These are phyloP conservation scores for Melanostoma mellinum DNA, from an alignment of 2,888 invertebrate genomes.

Conservation along the genomic window DNA sequence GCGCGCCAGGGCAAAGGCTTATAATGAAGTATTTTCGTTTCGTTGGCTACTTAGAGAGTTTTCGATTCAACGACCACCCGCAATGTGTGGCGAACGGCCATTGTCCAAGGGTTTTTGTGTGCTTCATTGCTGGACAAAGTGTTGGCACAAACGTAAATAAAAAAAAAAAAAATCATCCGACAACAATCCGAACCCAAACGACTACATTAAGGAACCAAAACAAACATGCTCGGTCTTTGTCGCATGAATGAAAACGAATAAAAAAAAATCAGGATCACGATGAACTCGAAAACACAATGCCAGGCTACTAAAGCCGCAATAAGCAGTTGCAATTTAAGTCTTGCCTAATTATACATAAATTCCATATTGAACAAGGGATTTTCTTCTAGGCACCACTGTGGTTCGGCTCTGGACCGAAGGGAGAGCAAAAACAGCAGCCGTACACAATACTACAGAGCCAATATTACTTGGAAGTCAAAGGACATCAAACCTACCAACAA, in stretches of 20 bases:
- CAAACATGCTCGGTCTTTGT: constrained; percentile 19
- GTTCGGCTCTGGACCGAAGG: constrained; percentile 11
- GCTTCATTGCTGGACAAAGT: constrained; percentile 24
- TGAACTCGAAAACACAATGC: constrained; percentile 56
- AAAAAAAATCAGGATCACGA: constrained; percentile 33
- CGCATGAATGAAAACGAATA: constrained; percentile 4
- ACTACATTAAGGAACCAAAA: constrained; percentile 38
- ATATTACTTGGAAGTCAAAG: constrained; percentile 59
- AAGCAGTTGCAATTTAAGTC: constrained; percentile 71
- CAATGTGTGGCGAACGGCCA: constrained; percentile 16
- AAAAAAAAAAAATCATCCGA: not conserved
- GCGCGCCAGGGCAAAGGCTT: constrained; percentile 29
- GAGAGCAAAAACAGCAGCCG: constrained; percentile 47
- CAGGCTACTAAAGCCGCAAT: constrained; percentile 66
- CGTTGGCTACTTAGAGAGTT: constrained; percentile 53
- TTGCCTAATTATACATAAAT: constrained; percentile 72
- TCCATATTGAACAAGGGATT: constrained; percentile 71
- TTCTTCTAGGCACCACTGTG: constrained; percentile 10
- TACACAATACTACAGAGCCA: constrained; percentile 52
- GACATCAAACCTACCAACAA: constrained; percentile 23
- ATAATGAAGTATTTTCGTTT: constrained; percentile 68
- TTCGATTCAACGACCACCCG: constrained; percentile 26
- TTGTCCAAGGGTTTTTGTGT: constrained; percentile 20
- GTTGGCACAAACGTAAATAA: constrained; percentile 49
- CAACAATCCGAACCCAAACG: constrained; percentile 18